A percentile compares a stretch with the other conserved stretches of the same genome.
Evolutionary conservation across 2,797 vertebrate species (phyloP).

Genomic region (Sebastes umbrosus): DNA sequence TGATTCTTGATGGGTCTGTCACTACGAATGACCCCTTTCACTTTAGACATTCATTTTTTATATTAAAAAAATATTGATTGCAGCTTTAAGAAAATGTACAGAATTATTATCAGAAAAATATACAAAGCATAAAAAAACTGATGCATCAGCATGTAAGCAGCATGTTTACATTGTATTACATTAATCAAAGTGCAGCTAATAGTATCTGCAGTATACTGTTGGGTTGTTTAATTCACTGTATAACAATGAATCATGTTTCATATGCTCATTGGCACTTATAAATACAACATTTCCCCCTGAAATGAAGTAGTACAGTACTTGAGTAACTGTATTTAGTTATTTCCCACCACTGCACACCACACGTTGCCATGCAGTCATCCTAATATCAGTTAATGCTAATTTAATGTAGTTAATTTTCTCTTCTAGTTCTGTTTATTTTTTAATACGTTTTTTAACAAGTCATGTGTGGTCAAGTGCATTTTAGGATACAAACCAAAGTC

Average conservation of each 20-base stretch:
- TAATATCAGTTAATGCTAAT: background rate
- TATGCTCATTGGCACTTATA: background rate
- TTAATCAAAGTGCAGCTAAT: background rate
- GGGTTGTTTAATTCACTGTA: background rate
- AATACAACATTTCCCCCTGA: background rate
- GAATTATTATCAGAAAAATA: background rate
- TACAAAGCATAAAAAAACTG: background rate
- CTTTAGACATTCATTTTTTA: too few relatives aligned
- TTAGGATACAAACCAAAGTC: background rate
- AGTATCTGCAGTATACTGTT: background rate
- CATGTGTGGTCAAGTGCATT: background rate
- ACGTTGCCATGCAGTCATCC: too few relatives aligned
- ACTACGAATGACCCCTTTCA: background rate
- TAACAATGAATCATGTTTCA: accelerated
- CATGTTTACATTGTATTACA: too few relatives aligned
- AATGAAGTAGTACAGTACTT: background rate
- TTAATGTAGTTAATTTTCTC: background rate
- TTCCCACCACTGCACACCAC: background rate
- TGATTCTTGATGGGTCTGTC: background rate
- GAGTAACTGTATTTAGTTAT: background rate
- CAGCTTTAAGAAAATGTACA: background rate
- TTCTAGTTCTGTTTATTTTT: background rate
- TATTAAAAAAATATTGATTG: too few relatives aligned
- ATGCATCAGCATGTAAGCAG: background rate
- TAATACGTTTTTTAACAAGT: background rate